A percentile compares a stretch with the other conserved stretches of the same genome.
Evolutionary conservation across 2,888 invertebrate genomes (phyloP).

Genomic region (Trichopoda pennipes): DNA sequence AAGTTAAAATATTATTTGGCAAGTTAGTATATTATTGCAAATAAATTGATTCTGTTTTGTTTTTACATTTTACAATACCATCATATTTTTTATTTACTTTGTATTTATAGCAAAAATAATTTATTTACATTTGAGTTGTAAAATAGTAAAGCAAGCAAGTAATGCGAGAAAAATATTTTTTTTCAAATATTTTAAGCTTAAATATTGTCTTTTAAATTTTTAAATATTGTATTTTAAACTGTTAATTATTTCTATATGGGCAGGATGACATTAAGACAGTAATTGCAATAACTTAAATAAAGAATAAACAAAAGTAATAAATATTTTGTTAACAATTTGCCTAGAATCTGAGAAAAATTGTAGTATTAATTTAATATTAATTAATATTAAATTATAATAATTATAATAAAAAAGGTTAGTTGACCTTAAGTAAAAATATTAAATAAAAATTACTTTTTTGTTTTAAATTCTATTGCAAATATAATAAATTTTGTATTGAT

Average conservation of each 20-base stretch:
- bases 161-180: slow-evolving; percentile 5
- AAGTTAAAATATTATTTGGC: background rate
- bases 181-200: slow-evolving; percentile 66
- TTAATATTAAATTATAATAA: too few species aligned
- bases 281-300: background rate
- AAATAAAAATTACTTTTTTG: too few species aligned
- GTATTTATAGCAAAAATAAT: slow-evolving; percentile 66
- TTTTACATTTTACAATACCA: slow-evolving; percentile 35
- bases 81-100: slow-evolving; percentile 43
- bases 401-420: too few species aligned
- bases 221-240: background rate
- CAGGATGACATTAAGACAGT: slow-evolving; percentile 35
- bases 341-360: background rate
- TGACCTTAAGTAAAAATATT: too few species aligned
- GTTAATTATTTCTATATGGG: slow-evolving; percentile 58
- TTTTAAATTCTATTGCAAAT: too few species aligned
- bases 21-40: slow-evolving; percentile 21
- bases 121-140: slow-evolving; percentile 58
- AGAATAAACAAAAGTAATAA: background rate
- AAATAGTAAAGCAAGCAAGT: slow-evolving; percentile 56
- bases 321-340: background rate
- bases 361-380: background rate
- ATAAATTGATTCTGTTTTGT: slow-evolving; percentile 29
- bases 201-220: slow-evolving; percentile 73
- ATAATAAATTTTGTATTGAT: too few species aligned